Conservation (phyloP, 1,140 invertebrate species). For the Rhagoletis zephyria region DNA sequence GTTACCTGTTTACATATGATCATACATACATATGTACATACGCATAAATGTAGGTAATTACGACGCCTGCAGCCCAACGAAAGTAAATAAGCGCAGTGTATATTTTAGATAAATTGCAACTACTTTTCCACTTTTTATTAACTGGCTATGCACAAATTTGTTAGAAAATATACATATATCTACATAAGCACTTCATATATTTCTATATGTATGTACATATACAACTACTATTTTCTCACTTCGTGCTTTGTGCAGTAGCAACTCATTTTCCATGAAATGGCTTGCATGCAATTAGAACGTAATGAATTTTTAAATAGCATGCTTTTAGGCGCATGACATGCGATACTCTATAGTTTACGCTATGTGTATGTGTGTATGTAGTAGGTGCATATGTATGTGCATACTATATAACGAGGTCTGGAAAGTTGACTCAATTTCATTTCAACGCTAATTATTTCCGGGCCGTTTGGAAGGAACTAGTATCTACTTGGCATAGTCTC, state of each 20-base stretch:
- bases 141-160: background rate
- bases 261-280: slow-evolving; percentile 42
- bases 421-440: slow-evolving; percentile 48
- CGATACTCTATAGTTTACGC: background rate
- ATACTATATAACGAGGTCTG: background rate
- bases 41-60: background rate
- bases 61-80: background rate
- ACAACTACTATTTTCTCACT: slow-evolving; percentile 14
- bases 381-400: too few species aligned
- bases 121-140: background rate
- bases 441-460: slow-evolving; percentile 48
- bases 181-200: background rate
- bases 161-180: background rate
- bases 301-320: slow-evolving; percentile 51
- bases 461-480: background rate
- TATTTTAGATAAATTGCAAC: slow-evolving; percentile 15
- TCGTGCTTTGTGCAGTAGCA: slow-evolving; percentile 1
- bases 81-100: slow-evolving; percentile 3
- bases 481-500: slow-evolving; percentile 9
- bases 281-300: slow-evolving; percentile 49
- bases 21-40: background rate
- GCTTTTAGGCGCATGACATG: slow-evolving; percentile 48
- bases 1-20: too few species aligned
- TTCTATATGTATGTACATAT: background rate
- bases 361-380: background rate